Base-by-base conservation (phyloP, 1,140 invertebrate species). In the Parapsyche elsis region DNA sequence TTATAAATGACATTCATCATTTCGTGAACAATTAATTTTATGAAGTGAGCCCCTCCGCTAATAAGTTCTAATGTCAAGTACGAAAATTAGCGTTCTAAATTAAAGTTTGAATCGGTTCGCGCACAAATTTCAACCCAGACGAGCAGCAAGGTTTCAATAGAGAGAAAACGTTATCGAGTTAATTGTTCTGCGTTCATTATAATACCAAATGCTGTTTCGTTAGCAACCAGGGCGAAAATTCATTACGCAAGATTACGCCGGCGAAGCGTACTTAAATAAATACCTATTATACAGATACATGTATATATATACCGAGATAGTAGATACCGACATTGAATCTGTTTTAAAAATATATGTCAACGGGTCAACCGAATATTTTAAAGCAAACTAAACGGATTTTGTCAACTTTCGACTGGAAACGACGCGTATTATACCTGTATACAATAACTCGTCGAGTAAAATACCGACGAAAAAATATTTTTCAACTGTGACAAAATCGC, bases 101-200 rank as follows among this genome's bases (percentile, higher is more conserved):
- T 61, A 61, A 61, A 61, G 57, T 61, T 19, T 16, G n/a, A 21
- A 19, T 7, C 16, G 16, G 16, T 61, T 61, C 21, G 9, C 21
- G 16, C 57, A 21, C 30, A 38, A 61, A 61, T 61, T 61, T 9
- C 2, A 38, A 38, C 30, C 30, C 30, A 38, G 30, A 16, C 57
- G 16, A 61, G n/a, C 57, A 7, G 9, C 21, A 61, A 21, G 57
- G 21, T 61, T 61, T 61, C 57, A 61, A 61, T 61, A 61, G 57
- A 38, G 30, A 38, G 30, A 38, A 38, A 61, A 61, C 57, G 57
- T 61, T 61, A 61, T 61, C 21, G 57, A 61, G 57, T 61, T 61
- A 61, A 61, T 61, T 61, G 57, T 61, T 61, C 57, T 61, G 57
- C 57, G 57, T 61, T 61, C 57, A 61, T 61, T 61, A 61, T 61